A percentile compares a stretch with the other conserved stretches of the same genome.
Evolutionary conservation across 2,797 vertebrate species (phyloP).

Genomic region (Poeciliopsis paucimaculata): DNA sequence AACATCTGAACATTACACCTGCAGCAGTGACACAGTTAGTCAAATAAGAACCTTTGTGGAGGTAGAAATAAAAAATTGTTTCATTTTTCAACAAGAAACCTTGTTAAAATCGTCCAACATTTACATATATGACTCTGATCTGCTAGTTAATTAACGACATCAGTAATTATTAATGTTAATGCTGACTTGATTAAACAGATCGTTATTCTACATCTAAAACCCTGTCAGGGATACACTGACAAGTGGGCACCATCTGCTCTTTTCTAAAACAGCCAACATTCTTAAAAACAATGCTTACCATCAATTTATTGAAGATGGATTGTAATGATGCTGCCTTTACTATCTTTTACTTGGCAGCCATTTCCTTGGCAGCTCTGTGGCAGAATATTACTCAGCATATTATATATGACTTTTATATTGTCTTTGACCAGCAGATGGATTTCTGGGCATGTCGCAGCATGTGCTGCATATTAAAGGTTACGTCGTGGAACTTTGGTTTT

Average conservation of each 20-base stretch:
- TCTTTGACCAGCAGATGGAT: not conserved
- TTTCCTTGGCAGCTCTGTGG: not conserved
- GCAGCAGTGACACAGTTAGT: conserved; percentile 2
- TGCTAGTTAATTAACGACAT: not conserved
- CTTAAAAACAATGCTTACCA: not conserved
- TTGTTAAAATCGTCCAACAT: not conserved
- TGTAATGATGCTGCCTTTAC: not conserved
- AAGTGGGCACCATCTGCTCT: not conserved
- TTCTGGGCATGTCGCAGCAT: not conserved
- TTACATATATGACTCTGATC: not conserved
- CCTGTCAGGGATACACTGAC: not conserved
- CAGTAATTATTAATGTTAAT: not conserved
- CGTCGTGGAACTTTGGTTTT: not conserved
- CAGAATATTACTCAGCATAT: not conserved
- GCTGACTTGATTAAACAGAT: not conserved
- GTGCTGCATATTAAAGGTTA: not conserved
- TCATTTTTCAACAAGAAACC: not conserved
- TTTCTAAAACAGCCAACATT: not conserved
- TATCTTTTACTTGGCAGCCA: not conserved
- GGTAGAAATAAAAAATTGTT: not conserved
- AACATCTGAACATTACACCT: not conserved
- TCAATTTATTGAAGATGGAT: not conserved
- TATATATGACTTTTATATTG: not conserved
- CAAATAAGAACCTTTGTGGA: not conserved
- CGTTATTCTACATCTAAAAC: not conserved